Evolutionary conservation across 1,140 invertebrate genomes (phyloP).

Genomic region (Xylocopa sonorina): DNA sequence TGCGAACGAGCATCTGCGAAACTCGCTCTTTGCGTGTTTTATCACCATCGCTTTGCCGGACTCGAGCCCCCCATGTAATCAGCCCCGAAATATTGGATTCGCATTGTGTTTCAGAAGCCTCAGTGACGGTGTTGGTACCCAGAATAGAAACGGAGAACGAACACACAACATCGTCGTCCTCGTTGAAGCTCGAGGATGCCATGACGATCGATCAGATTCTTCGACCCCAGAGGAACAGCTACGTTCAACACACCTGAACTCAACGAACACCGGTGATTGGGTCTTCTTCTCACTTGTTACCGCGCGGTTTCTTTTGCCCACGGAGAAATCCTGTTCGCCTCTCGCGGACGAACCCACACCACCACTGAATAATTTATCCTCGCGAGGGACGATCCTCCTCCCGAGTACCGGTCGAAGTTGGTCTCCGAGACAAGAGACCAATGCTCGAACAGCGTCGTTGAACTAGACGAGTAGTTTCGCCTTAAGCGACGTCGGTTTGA

Average conservation of each 20-base stretch:
- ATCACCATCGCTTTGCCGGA: too few species aligned
- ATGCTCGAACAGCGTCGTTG: neutral
- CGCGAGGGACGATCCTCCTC: too few species aligned
- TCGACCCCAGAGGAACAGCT: neutral
- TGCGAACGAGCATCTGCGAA: neutral
- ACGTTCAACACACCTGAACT: neutral
- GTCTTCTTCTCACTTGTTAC: neutral
- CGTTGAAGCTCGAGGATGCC: constrained; percentile 1
- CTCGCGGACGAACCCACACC: neutral
- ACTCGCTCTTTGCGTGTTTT: too few species aligned
- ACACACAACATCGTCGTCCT: neutral
- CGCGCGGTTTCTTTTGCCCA: too few species aligned
- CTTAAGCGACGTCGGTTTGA: neutral
- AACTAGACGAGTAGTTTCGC: too few species aligned
- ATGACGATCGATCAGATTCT: constrained; percentile 11
- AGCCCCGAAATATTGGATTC: too few species aligned
- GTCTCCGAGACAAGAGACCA: neutral
- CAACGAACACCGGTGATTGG: too few species aligned
- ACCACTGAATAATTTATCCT: constrained; percentile 25
- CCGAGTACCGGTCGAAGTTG: neutral
- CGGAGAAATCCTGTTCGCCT: too few species aligned
- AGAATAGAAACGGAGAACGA: constrained; percentile 3
- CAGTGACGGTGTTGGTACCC: neutral
- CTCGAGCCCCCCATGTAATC: neutral
- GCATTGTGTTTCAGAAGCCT: constrained; percentile 19